Evolutionary conservation across 1,140 invertebrate genomes (phyloP).

Genomic region (Agrypnia vestita): DNA sequence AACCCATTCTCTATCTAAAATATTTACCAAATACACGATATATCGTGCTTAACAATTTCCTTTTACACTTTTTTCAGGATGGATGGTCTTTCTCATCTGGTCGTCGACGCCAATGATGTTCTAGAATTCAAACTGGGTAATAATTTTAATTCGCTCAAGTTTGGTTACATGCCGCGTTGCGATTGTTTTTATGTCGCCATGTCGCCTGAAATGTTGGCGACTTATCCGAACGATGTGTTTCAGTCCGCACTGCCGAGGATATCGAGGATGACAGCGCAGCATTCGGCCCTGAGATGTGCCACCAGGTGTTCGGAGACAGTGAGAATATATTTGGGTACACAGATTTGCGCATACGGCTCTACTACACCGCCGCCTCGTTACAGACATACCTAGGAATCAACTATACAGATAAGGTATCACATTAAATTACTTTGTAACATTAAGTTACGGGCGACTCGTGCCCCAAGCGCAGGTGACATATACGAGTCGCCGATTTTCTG

Average conservation of each 20-base stretch:
- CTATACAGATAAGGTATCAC: conserved; percentile 70
- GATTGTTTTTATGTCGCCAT: neutral
- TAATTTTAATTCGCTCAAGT: neutral
- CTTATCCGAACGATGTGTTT: neutral
- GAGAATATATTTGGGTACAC: conserved; percentile 96
- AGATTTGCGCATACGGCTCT: conserved; percentile 85
- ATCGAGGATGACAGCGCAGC: conserved; percentile 80
- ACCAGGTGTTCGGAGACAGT: conserved; percentile 95
- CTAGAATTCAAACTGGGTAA: conserved; percentile 86
- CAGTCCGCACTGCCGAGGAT: conserved; percentile 81
- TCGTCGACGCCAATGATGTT: conserved; percentile 82
- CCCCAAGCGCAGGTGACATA: too few species aligned
- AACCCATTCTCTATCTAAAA: neutral
- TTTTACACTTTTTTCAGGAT: conserved; percentile 59
- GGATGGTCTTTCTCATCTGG: conserved; percentile 75
- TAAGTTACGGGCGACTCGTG: too few species aligned
- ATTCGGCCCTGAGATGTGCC: conserved; percentile 92
- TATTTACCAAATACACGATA: conserved; percentile 12
- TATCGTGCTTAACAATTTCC: neutral
- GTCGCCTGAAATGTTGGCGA: too few species aligned
- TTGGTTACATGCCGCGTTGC: conserved; percentile 6
- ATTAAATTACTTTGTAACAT: too few species aligned
- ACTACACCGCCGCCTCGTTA: conserved; percentile 87
- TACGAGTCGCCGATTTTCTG: too few species aligned
- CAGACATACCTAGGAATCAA: conserved; percentile 70